Percentiles rank a stretch among this genome's conserved stretches.
Conservation (phyloP, 2,797 vertebrate genomes). For the Amniataba percoides region DNA sequence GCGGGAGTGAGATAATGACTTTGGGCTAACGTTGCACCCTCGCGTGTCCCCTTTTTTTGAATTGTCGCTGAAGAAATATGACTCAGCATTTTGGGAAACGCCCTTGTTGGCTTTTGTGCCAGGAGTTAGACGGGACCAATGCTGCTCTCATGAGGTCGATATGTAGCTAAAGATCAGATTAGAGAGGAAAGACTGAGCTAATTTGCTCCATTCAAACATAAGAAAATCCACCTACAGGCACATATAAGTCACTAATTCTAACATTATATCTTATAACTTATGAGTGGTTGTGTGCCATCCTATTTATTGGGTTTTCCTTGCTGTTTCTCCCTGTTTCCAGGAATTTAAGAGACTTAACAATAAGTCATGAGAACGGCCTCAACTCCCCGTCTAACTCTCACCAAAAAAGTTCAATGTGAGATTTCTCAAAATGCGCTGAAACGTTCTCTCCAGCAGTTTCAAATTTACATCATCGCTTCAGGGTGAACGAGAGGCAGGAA, state of each 20-base stretch:
- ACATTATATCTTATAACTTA: not conserved
- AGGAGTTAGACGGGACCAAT: not conserved
- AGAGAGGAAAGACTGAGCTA: not conserved
- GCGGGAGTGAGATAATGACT: constrained; percentile 17
- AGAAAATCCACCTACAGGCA: not conserved
- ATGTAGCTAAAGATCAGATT: not conserved
- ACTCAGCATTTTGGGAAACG: not conserved
- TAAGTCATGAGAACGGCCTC: not conserved
- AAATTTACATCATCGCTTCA: not conserved
- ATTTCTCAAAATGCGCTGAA: not conserved
- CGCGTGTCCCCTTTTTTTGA: not conserved
- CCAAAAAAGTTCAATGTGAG: not conserved
- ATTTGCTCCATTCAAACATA: not conserved
- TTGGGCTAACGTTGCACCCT: not conserved
- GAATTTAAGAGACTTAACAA: not conserved
- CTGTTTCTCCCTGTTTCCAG: not conserved
- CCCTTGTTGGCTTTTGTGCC: not conserved
- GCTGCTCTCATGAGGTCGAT: not conserved
- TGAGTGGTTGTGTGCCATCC: not conserved
- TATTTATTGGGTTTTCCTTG: not conserved
- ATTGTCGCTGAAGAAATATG: not conserved
- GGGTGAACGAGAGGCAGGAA: not conserved
- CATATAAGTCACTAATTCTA: not conserved
- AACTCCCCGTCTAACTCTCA: not conserved
- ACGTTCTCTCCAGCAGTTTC: not conserved